These are phyloP conservation scores for Eutrigla gurnardus DNA, from an alignment of 2,797 vertebrate species.

Conservation along the genomic window DNA sequence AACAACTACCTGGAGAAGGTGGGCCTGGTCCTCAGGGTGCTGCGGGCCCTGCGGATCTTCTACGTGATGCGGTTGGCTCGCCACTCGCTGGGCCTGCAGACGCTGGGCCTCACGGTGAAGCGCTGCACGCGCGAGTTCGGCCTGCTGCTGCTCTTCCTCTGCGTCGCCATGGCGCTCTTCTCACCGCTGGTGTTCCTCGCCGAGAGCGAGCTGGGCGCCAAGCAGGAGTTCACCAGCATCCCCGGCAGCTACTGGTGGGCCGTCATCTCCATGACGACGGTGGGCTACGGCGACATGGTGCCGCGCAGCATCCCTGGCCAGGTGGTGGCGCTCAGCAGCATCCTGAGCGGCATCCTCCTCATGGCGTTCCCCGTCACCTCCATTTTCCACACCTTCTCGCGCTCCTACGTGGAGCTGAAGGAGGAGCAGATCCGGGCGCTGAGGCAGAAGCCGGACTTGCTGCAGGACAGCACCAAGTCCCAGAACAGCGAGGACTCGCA, in stretches of 20 bases:
- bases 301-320: constrained; percentile 96
- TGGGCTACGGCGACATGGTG: constrained; percentile 98
- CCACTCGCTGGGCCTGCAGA: constrained; percentile 94
- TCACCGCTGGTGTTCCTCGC: constrained; percentile 93
- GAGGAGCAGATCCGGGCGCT: constrained; percentile 89
- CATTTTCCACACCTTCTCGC: constrained; percentile 98
- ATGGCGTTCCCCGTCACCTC: constrained; percentile 98
- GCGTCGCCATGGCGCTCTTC: constrained; percentile 96
- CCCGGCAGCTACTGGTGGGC: constrained; percentile 98
- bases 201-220: constrained; percentile 94
- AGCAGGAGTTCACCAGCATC: constrained; percentile 96
- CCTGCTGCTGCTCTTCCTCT: constrained; percentile 93
- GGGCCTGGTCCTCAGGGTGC: constrained; percentile 92
- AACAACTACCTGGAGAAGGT: constrained; percentile 95
- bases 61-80: constrained; percentile 95
- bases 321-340: constrained; percentile 96
- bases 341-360: constrained; percentile 96
- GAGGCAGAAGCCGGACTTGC: constrained; percentile 83
- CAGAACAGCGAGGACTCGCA: constrained; percentile 81
- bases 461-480: constrained; percentile 85
- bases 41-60: constrained; percentile 93
- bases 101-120: constrained; percentile 91
- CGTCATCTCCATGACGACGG: constrained; percentile 98
- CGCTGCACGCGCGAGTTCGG: constrained; percentile 94
- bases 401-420: constrained; percentile 94